Percentiles rank a stretch among this genome's conserved stretches.
These are phyloP conservation scores for Lycophotia porphyrea DNA, from an alignment of 2,888 invertebrate species.

Conservation along the genomic window DNA sequence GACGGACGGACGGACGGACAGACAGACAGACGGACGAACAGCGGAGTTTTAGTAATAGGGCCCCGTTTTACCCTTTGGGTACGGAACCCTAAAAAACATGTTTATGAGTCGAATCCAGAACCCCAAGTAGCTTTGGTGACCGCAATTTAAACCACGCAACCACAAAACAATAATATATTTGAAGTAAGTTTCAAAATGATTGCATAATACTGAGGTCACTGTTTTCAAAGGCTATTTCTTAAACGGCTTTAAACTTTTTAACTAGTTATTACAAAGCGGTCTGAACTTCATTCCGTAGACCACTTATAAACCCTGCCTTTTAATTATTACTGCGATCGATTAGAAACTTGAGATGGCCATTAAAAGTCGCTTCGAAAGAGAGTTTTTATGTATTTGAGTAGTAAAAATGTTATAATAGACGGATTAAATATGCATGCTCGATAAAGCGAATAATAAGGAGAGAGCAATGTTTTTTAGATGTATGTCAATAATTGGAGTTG, in stretches of 20 bases:
- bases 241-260: constrained; percentile 1
- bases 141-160: too few species aligned
- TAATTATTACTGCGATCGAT: constrained; percentile 24
- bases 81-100: too few species aligned
- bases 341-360: constrained; percentile 9
- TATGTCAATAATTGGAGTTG: too few species aligned
- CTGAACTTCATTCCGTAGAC: neutral
- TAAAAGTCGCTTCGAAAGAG: neutral
- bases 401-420: constrained; percentile 10
- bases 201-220: neutral
- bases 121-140: neutral
- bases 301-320: constrained; percentile 16
- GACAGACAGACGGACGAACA: too few species aligned
- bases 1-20: too few species aligned
- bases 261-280: constrained; percentile 1
- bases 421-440: neutral
- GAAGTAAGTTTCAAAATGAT: neutral
- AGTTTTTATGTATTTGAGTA: neutral
- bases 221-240: neutral
- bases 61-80: too few species aligned
- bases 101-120: neutral
- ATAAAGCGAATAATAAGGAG: neutral
- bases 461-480: neutral
- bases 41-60: too few species aligned
- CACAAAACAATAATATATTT: neutral